Evolutionary conservation across 64 coral and sea anemone species (phyloP).

Genomic region (Hydrozoanthus tunicans): DNA sequence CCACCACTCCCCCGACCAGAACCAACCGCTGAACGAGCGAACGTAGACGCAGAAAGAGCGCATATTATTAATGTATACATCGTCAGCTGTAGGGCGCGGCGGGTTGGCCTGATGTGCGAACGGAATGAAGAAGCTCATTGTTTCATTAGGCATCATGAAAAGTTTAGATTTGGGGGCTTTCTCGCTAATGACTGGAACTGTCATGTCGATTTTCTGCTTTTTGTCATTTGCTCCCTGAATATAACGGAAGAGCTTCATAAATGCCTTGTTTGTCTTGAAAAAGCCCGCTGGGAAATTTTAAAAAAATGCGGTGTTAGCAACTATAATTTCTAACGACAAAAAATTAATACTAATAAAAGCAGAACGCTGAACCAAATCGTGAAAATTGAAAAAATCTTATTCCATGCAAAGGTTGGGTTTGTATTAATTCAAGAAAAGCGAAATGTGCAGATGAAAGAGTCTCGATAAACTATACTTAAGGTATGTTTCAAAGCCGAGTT

Average conservation of each 20-base stretch:
- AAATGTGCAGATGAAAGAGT: too few species aligned
- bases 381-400: too few species aligned
- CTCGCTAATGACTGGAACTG: slow-evolving; percentile 8
- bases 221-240: slow-evolving; percentile 24
- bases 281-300: too few species aligned
- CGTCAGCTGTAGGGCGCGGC: background rate
- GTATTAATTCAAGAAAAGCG: too few species aligned
- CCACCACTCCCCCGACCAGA: slow-evolving; percentile 20
- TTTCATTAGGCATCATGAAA: background rate
- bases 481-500: too few species aligned
- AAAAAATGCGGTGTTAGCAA: too few species aligned
- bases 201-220: slow-evolving; percentile 36
- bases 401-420: too few species aligned
- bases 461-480: too few species aligned
- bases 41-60: slow-evolving; percentile 2
- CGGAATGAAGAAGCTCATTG: slow-evolving; percentile 48
- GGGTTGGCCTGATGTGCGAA: background rate
- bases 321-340: too few species aligned
- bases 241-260: slow-evolving; percentile 43
- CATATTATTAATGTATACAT: background rate
- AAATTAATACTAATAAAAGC: too few species aligned
- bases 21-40: slow-evolving; percentile 12
- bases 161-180: background rate
- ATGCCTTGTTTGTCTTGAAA: background rate
- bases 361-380: too few species aligned